phyloP scores from a whole-genome alignment of 1,140 invertebrate species.

The Zelostemma sp. region DNA sequence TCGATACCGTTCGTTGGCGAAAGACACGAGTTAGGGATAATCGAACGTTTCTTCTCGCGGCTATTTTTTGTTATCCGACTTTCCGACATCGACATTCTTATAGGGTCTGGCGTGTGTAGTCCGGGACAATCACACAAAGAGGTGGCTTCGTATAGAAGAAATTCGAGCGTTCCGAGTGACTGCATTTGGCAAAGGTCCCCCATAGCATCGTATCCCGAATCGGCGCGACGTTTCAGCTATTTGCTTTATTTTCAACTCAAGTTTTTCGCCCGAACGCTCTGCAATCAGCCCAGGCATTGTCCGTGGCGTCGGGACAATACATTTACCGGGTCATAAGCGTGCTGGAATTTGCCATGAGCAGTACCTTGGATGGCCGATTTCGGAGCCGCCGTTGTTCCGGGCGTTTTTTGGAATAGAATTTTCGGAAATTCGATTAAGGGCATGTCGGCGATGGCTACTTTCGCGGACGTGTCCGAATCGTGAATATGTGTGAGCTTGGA shows the following conservation, averaged over 20 bases:
- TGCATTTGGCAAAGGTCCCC: conserved; percentile 53
- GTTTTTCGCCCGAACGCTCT: conserved; percentile 56
- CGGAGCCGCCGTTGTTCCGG: conserved; percentile 19
- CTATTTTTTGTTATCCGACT: too few species aligned
- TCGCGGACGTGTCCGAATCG: not conserved
- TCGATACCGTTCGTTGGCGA: not conserved
- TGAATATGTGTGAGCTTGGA: too few species aligned
- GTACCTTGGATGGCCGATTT: conserved; percentile 4
- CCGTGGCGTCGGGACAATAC: conserved; percentile 50
- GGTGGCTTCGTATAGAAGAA: not conserved
- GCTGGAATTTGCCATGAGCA: conserved; percentile 6
- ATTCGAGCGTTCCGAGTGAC: conserved; percentile 44
- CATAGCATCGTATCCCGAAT: conserved; percentile 10
- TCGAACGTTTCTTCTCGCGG: too few species aligned
- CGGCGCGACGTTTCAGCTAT: conserved; percentile 41
- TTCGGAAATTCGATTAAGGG: conserved; percentile 56
- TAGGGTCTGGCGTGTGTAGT: not conserved
- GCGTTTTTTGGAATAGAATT: conserved; percentile 55
- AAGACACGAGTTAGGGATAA: too few species aligned
- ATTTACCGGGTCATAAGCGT: conserved; percentile 42
- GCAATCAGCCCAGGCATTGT: conserved; percentile 64
- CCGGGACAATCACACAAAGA: not conserved
- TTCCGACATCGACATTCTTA: too few species aligned
- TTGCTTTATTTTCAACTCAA: conserved; percentile 64
- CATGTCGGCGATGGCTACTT: not conserved